A percentile compares a stretch with the other conserved stretches of the same genome.
phyloP scores from a whole-genome alignment of 1,140 invertebrate genomes.

The Trichoplusia ni region DNA sequence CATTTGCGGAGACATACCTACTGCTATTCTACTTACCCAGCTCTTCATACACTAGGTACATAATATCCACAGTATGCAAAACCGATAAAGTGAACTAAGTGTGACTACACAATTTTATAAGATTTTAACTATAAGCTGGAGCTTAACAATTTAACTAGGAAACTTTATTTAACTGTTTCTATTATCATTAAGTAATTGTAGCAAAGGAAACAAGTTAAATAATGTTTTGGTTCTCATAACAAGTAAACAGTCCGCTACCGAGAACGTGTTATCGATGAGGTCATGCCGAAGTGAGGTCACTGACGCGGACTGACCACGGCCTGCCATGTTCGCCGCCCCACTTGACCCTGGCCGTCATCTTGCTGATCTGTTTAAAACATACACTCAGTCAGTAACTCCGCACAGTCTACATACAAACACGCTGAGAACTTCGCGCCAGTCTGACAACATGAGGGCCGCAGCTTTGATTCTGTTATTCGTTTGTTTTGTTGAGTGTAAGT shows the following conservation, averaged over 20 bases:
- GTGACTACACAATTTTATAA: no score
- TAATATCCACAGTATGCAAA: no score
- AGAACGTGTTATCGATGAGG: slow-evolving; percentile 53
- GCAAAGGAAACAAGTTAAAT: not conserved
- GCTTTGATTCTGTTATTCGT: slow-evolving; percentile 55
- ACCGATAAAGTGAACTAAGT: no score
- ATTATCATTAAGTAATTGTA: no score
- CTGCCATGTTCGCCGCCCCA: not conserved
- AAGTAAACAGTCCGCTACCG: slow-evolving; percentile 12
- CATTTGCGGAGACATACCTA: no score
- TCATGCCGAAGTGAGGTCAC: slow-evolving; percentile 53
- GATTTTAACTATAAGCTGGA: no score
- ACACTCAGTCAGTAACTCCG: no score
- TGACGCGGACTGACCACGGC: not conserved
- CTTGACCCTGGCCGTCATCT: slow-evolving; percentile 39
- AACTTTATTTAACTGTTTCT: no score
- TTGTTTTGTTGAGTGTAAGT: slow-evolving; percentile 68
- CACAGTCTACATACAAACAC: slow-evolving; percentile 17
- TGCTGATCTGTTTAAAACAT: no score
- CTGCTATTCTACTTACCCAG: no score
- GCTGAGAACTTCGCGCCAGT: slow-evolving; percentile 18
- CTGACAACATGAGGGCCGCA: slow-evolving; percentile 56
- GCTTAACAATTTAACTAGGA: no score
- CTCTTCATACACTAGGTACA: no score
- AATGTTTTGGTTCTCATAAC: slow-evolving; percentile 2